A percentile compares a stretch with the other conserved stretches of the same genome.
phyloP scores from a whole-genome alignment of 2,888 invertebrate genomes.

The Nasonia oneida region DNA sequence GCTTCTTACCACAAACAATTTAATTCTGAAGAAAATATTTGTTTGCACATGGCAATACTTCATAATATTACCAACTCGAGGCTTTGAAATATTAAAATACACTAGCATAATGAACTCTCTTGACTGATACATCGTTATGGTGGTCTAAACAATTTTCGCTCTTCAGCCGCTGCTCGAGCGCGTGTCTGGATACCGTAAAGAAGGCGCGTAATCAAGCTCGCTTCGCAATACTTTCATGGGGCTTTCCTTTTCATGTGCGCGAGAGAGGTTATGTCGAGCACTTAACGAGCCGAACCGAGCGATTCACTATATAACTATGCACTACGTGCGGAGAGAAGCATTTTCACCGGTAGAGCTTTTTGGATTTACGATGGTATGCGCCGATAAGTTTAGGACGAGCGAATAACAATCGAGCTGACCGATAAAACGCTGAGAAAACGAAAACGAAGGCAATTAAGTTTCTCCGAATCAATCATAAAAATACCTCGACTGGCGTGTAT shows the following conservation, averaged over 20 bases:
- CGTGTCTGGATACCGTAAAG: slow-evolving; percentile 35
- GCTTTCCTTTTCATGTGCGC: slow-evolving; percentile 35
- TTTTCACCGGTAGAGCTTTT: slow-evolving; percentile 1
- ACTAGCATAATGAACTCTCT: slow-evolving; percentile 22
- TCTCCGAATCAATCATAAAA: slow-evolving; percentile 41
- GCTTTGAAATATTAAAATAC: background rate
- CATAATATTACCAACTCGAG: too few species aligned
- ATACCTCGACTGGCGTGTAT: background rate
- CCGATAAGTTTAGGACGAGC: background rate
- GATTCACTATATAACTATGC: background rate
- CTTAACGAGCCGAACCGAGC: slow-evolving; percentile 5
- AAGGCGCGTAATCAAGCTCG: slow-evolving; percentile 48
- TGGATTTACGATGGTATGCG: background rate
- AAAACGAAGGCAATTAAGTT: slow-evolving; percentile 47
- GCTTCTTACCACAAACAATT: too few species aligned
- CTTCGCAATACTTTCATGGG: slow-evolving; percentile 44
- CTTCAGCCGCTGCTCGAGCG: slow-evolving; percentile 7
- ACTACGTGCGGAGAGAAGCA: background rate
- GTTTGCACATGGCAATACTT: too few species aligned
- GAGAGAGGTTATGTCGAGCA: background rate
- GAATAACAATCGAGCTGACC: background rate
- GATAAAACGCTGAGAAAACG: background rate
- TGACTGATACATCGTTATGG: background rate
- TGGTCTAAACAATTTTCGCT: slow-evolving; percentile 7
- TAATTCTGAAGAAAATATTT: too few species aligned